phyloP scores from a whole-genome alignment of 2,888 invertebrate genomes.

The Synergus umbraculus region DNA sequence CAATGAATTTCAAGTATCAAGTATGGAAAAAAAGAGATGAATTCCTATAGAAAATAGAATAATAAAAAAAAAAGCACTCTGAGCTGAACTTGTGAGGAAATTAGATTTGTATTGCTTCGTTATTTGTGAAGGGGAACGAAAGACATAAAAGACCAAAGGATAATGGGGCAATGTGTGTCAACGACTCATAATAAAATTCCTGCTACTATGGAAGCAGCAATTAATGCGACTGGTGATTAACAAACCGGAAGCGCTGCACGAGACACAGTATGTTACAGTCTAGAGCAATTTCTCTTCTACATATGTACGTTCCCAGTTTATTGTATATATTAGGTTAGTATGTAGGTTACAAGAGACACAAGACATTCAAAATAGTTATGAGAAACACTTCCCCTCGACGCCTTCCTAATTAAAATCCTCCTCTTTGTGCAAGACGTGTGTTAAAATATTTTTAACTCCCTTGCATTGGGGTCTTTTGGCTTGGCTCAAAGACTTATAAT shows the following conservation, averaged over 20 bases:
- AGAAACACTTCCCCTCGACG: not conserved
- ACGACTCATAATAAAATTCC: slow-evolving; percentile 60
- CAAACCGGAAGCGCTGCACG: slow-evolving; percentile 48
- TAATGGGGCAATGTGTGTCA: slow-evolving; percentile 28
- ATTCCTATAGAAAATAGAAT: too few relatives aligned
- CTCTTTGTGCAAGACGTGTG: too few relatives aligned
- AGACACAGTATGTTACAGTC: slow-evolving; percentile 31
- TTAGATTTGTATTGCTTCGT: not conserved
- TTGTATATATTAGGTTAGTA: slow-evolving; percentile 1
- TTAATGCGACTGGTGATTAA: slow-evolving; percentile 60
- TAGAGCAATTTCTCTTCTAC: slow-evolving; percentile 6
- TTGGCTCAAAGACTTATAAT: too few relatives aligned
- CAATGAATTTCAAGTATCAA: too few relatives aligned
- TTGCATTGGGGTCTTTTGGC: too few relatives aligned
- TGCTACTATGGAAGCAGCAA: slow-evolving; percentile 63
- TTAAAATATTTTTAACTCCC: too few relatives aligned
- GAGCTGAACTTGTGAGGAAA: not conserved
- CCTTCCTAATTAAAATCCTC: too few relatives aligned
- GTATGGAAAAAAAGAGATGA: too few relatives aligned
- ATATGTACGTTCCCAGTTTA: slow-evolving; percentile 8
- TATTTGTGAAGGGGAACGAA: not conserved
- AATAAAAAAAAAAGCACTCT: not conserved
- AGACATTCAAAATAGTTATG: not conserved
- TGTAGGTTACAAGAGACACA: not conserved
- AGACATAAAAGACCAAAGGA: not conserved